Percentiles rank a stretch among this genome's conserved stretches.
These are phyloP conservation scores for Allobates femoralis DNA, from an alignment of 2,797 vertebrate genomes.

Conservation along the genomic window DNA sequence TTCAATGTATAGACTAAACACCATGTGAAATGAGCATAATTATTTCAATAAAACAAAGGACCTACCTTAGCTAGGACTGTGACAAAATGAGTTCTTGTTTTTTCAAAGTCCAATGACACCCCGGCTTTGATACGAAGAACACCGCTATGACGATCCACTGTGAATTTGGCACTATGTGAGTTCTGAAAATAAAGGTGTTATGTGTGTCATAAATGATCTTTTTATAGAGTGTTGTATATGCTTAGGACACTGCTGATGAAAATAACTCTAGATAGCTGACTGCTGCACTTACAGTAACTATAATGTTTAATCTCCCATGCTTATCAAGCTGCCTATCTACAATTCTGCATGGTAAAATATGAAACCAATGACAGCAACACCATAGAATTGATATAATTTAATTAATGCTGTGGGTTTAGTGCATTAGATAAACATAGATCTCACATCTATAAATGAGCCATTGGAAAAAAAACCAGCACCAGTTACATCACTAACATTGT, in stretches of 20 bases:
- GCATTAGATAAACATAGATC: neutral
- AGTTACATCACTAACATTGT: too few relatives aligned
- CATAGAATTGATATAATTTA: neutral
- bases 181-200: slow-evolving; percentile 73
- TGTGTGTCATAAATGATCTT: slow-evolving; percentile 15
- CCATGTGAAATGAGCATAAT: neutral
- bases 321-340: neutral
- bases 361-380: neutral
- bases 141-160: slow-evolving; percentile 89
- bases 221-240: slow-evolving; percentile 24
- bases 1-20: too few relatives aligned
- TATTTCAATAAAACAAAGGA: neutral
- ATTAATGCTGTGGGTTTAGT: neutral
- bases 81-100: slow-evolving; percentile 84
- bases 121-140: slow-evolving; percentile 87
- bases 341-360: neutral
- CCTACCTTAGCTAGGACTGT: slow-evolving; percentile 90
- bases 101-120: slow-evolving; percentile 89
- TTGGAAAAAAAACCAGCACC: too few relatives aligned
- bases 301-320: slow-evolving; percentile 15
- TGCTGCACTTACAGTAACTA: slow-evolving; percentile 8
- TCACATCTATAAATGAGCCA: too few relatives aligned
- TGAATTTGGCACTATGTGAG: slow-evolving; percentile 80
- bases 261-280: neutral
- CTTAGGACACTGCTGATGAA: slow-evolving; percentile 9